Conservation (phyloP, 2,113 vertebrate species). For the Embiotoca jacksoni region DNA sequence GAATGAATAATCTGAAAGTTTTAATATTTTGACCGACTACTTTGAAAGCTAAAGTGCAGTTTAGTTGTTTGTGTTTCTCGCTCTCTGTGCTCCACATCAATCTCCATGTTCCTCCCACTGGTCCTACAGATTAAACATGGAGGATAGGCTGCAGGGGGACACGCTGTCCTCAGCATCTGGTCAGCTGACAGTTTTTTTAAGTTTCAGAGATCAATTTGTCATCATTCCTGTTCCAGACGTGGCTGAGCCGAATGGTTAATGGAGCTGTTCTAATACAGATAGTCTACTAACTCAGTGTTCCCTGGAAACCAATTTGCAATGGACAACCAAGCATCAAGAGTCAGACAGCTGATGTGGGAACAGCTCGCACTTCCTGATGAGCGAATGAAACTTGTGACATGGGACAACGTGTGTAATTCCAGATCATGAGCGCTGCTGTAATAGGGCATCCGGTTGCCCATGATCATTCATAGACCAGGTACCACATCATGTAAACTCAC, state of each 20-base stretch:
- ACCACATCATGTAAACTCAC: neutral
- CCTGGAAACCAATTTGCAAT: conserved; percentile 67
- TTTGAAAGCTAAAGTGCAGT: neutral
- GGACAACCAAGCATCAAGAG: conserved; percentile 54
- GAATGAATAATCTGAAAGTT: neutral
- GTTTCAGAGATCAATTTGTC: conserved; percentile 70
- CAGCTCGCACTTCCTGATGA: conserved; percentile 12
- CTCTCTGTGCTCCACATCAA: conserved; percentile 12
- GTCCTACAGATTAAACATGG: conserved; percentile 25
- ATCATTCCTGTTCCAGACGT: conserved; percentile 56
- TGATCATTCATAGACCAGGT: too few species aligned
- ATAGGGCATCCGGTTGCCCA: too few species aligned
- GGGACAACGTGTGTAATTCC: conserved; percentile 21
- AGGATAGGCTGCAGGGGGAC: conserved; percentile 34
- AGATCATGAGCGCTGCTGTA: too few species aligned
- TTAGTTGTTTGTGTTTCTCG: conserved; percentile 17
- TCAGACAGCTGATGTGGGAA: conserved; percentile 41
- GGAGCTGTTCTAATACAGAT: conserved; percentile 68
- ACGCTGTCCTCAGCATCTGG: conserved; percentile 50
- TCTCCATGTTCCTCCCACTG: conserved; percentile 17
- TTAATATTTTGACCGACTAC: neutral
- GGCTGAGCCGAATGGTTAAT: conserved; percentile 60
- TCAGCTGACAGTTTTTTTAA: conserved; percentile 38
- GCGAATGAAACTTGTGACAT: conserved; percentile 15
- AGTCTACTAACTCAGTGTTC: conserved; percentile 68